Evolutionary conservation across 2,797 vertebrate species (phyloP), one percentile per base, ranked within the genome.

Genomic region (Silurus aristotelis): DNA sequence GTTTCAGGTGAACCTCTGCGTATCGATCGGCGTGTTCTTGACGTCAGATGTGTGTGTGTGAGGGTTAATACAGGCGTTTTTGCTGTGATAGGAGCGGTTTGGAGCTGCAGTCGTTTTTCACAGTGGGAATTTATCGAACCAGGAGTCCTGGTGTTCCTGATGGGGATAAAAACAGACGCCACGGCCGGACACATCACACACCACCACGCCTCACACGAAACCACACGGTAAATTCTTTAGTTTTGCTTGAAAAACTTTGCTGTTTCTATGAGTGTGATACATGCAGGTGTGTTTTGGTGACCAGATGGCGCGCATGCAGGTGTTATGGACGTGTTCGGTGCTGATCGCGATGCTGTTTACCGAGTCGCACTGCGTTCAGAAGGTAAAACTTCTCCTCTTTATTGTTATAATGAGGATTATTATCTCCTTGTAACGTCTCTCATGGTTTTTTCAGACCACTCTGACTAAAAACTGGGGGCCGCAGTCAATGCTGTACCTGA

Each of bases 401-500:
- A 25, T 46, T 6, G 13, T 43, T 8, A 22, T 46, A 17, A 2
- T 5, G 2, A 38, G 61, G 19, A 31, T 1, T 81, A 20, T 78
- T 64, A 20, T 46, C 31, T 38, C 68, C 66, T 22, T 72, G 6
- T 78, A n/a, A 25, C 52, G 58, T 84, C 7, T 84, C 1, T 46
- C 64, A 6, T 68, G 61, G 22, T 73, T 22, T 58, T 14, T 83
- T 25, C 88, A 92, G 90, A 87, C 66, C 6, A 82, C 94, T 89
- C 89, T 93, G 46, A 92, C 94, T 38, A 71, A 94, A 85, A 94
- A 94, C 92, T 96, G 95, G 95, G 92, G 95, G 61, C 95, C 95
- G 79, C 95, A 96, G 91, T 95, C 95, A 85, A 96, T 95, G 95
- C 94, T 96, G 92, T 95, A 96, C 87, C 83, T 96, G 68, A 95